phyloP scores from a whole-genome alignment of 2,113 vertebrate genomes.

The Python bivittatus region DNA sequence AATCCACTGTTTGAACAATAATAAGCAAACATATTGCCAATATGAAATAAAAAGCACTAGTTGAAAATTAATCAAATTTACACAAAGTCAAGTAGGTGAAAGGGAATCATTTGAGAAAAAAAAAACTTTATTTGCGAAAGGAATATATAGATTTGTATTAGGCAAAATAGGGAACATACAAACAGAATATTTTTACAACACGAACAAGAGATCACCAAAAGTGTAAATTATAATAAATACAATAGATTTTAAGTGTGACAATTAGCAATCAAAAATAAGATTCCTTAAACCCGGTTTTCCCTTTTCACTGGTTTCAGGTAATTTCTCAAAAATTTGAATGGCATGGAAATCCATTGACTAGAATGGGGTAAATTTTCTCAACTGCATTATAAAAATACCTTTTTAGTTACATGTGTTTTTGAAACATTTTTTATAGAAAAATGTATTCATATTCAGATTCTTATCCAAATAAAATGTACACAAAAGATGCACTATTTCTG shows the following conservation, averaged over 20 bases:
- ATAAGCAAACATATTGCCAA: constrained; percentile 59
- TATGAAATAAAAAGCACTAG: constrained; percentile 55
- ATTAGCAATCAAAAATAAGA: constrained; percentile 73
- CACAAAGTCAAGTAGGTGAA: constrained; percentile 82
- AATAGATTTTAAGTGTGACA: constrained; percentile 85
- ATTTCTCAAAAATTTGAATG: constrained; percentile 72
- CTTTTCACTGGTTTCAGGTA: constrained; percentile 79
- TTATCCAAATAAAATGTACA: constrained; percentile 74
- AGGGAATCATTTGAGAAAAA: constrained; percentile 85
- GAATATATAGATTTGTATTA: constrained; percentile 84
- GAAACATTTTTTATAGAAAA: constrained; percentile 74
- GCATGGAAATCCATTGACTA: constrained; percentile 61
- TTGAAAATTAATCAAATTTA: constrained; percentile 72
- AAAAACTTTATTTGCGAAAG: constrained; percentile 93
- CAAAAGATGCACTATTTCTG: constrained; percentile 79
- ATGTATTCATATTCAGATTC: constrained; percentile 65
- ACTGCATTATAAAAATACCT: constrained; percentile 75
- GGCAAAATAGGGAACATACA: constrained; percentile 88
- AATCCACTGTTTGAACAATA: constrained; percentile 61
- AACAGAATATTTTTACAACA: constrained; percentile 92
- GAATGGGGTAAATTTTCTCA: constrained; percentile 64
- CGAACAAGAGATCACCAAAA: constrained; percentile 81
- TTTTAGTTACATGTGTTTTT: constrained; percentile 58
- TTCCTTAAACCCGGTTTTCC: constrained; percentile 75
- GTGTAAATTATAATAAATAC: constrained; percentile 88